Conservation (phyloP, 2,113 vertebrate genomes). For the Hydrochoerus hydrochaeris region DNA sequence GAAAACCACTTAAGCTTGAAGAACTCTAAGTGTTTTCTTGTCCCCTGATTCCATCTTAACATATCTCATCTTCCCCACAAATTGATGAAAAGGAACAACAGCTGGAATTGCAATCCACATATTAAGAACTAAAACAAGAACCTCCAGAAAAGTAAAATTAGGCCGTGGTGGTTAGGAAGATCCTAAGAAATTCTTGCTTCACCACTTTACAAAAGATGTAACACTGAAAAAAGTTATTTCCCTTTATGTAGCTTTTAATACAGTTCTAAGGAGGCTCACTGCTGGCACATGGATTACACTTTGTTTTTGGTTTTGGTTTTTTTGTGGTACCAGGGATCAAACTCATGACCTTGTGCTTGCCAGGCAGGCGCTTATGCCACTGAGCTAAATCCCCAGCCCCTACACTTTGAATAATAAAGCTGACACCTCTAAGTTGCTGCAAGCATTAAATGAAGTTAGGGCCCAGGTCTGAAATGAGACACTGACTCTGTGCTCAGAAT, state of each 20-base stretch:
- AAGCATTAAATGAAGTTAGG: constrained; percentile 16
- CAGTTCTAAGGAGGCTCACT: neutral
- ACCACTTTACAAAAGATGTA: neutral
- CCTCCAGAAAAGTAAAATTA: constrained; percentile 31
- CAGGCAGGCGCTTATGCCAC: too few relatives aligned
- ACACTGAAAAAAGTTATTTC: neutral
- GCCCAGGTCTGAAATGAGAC: neutral
- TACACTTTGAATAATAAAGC: neutral
- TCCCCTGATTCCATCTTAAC: neutral
- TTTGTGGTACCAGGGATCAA: too few relatives aligned
- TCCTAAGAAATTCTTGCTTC: neutral
- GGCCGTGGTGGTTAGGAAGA: neutral
- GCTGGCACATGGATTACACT: neutral
- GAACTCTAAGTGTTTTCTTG: neutral
- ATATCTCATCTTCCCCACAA: neutral
- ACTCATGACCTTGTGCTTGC: too few relatives aligned
- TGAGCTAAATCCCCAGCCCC: too few relatives aligned
- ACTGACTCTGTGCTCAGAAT: neutral
- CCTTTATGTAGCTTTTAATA: constrained; percentile 5
- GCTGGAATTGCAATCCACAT: neutral
- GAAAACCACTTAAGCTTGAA: neutral
- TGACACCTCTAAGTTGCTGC: neutral
- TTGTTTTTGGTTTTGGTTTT: too few relatives aligned
- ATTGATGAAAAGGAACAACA: neutral
- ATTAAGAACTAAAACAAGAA: neutral